phyloP scores from a whole-genome alignment of 1,140 invertebrate species.

The Cydia amplana region DNA sequence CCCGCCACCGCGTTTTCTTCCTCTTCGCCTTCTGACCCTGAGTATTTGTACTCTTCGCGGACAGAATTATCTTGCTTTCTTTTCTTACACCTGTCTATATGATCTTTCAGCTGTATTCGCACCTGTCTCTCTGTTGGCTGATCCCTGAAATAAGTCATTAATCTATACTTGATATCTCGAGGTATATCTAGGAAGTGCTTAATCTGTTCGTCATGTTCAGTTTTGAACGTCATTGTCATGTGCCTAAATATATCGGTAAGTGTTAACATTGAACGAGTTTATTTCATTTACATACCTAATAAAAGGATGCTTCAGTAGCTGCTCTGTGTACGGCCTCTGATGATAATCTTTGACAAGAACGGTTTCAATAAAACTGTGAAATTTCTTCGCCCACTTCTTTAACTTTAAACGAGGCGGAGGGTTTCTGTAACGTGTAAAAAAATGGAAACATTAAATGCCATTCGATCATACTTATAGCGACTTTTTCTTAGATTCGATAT shows the following conservation, averaged over 20 bases:
- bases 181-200: too few relatives aligned
- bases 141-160: conserved; percentile 81
- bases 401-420: conserved; percentile 97
- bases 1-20: conserved; percentile 91
- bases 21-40: conserved; percentile 93
- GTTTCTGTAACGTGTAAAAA: conserved; percentile 81
- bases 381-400: conserved; percentile 99
- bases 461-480: neutral
- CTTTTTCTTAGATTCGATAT: too few relatives aligned
- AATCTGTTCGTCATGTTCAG: neutral
- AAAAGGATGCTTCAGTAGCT: conserved; percentile 98
- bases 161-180: too few relatives aligned
- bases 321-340: conserved; percentile 98
- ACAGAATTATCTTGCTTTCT: conserved; percentile 93
- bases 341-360: conserved; percentile 97
- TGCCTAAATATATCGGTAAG: neutral
- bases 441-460: neutral
- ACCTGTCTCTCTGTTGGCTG: conserved; percentile 99
- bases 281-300: conserved; percentile 83
- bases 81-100: conserved; percentile 98
- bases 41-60: conserved; percentile 90
- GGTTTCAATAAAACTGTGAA: conserved; percentile 88
- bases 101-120: conserved; percentile 98
- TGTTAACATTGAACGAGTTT: conserved; percentile 53
- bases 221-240: neutral